These are phyloP conservation scores for pig (Sus scrofa) DNA, from an alignment of 2,113 vertebrate species.

Conservation along the genomic window DNA sequence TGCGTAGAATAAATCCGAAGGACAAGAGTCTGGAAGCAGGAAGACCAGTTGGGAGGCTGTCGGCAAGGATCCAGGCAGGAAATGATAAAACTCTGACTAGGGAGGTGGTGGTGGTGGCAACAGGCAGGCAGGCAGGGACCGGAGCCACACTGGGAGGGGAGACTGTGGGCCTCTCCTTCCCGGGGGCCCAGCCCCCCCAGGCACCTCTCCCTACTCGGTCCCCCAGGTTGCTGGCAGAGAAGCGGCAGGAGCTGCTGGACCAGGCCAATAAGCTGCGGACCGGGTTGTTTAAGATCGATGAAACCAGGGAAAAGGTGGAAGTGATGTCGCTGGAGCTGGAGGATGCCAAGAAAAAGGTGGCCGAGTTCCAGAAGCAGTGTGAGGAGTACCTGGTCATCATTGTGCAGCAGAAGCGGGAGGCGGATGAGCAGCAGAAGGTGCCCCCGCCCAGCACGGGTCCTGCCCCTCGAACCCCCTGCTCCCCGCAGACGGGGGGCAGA, in stretches of 20 bases:
- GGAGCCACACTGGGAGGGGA: neutral
- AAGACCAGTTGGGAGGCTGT: neutral
- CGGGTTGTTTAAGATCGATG: slow-evolving; percentile 93
- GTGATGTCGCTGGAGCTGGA: slow-evolving; percentile 94
- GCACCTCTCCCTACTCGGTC: too few relatives aligned
- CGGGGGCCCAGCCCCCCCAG: neutral
- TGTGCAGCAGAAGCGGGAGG: slow-evolving; percentile 91
- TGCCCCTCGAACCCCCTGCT: accelerated
- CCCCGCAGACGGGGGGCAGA: accelerated
- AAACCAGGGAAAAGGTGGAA: slow-evolving; percentile 92
- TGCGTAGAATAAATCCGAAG: neutral
- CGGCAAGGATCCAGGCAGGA: neutral
- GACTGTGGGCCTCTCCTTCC: neutral
- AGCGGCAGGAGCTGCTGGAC: slow-evolving; percentile 90
- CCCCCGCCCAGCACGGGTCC: accelerated
- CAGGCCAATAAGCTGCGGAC: slow-evolving; percentile 92
- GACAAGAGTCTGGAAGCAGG: neutral
- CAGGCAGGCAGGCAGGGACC: neutral
- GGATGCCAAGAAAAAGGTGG: slow-evolving; percentile 92
- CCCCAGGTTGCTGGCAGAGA: slow-evolving; percentile 91
- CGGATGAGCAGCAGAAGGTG: slow-evolving; percentile 93
- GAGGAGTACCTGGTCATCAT: slow-evolving; percentile 94
- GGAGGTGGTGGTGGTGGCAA: neutral
- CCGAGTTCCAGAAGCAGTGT: slow-evolving; percentile 92
- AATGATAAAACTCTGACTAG: neutral